Base-by-base conservation (phyloP, 1,140 invertebrate genomes). In the Drosophila baimaii region DNA sequence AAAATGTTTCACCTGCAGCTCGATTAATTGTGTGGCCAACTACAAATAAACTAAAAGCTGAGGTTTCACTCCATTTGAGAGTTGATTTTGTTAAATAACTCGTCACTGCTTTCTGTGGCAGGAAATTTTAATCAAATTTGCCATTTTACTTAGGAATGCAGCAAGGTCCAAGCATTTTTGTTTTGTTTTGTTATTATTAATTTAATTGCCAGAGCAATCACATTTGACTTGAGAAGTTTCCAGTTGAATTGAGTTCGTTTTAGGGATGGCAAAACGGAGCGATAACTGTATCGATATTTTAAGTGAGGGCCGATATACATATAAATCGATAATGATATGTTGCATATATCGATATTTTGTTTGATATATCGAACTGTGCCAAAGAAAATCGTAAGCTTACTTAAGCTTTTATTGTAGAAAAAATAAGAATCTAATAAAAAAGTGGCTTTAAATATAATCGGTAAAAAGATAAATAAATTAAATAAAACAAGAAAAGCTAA, bases 1-100 rank as follows among this genome's bases (percentile, higher is more conserved):
- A 2, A 52, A n/a, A 52, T 33, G 49, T 21, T 35, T 19, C 8
- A 52, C 13, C 13, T 52, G 49, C 19, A 52, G 49, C 49, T 52
- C 29, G 8, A 33, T 52, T 52, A 52, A 52, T 52, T 52, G 19
- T 33, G 29, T 35, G 19, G 13, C 51, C n/a, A 35, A 52, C 49
- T 52, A 9, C 15, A 15, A 52, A 52, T 52, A 52, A 52, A 33
- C 51, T 21, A 21, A 52, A 52, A n/a, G 19, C 29, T 52, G 29
- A 2, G 49, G 13, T 21, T 52, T n/a, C 31, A 35, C 13, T 35
- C 9, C 19, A 54, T 54, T 8, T 21, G 29, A 51, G 27, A 31
- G 49, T 33, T 33, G 6, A 51, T 31, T 31, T 33, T 12, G 47
- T 31, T 33, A 21, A 51, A 31, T 19, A 51, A 51, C 12, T 19